Evolutionary conservation across 2,113 vertebrate species (phyloP), one percentile per base, ranked within the genome.

Genomic region (Scomber japonicus): DNA sequence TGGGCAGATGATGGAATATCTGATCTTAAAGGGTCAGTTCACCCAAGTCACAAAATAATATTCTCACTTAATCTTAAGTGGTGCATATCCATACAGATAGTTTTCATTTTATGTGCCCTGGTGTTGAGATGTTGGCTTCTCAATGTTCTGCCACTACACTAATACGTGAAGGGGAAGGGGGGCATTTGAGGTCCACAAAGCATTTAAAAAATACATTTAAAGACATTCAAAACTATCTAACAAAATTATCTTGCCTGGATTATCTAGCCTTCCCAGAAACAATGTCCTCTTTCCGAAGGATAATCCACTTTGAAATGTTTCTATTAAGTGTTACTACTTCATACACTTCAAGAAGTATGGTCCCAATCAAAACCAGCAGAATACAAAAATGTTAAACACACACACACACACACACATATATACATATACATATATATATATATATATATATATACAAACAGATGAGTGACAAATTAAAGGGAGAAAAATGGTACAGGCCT

Each of bases 181-280:
- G 67, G 50, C n/a, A 75, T 27, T 71, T 73, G 49, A 53, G 6
- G 3, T 16, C 48, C 48, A 78, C 53, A 63, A 74, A 65, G 51
- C 35, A 7, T 57, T 50, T 19, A 31, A 63, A 61, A 54, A 53
- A 31, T 31, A 14, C 0, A 62, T 61, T 55, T 73, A 76, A 57
- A 67, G 14, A 61, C 53, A 55, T 6, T 4, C 24, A 27, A 56
- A 83, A 70, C 27, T n/a, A 51, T 69, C 15, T 75, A 40, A 1
- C 8, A 17, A 55, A 80, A 64, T n/a, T 21, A 50, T 73, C 15
- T 21, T 21, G 1, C 21, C 21, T 21, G 21, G 21, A 64, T n/a
- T 21, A 50, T 73, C 15, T 75, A 15, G 45, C 45, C 62, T 81
- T 68, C 77, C 10, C 51, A 27, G 24, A 80, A 74, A 78, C 40